phyloP scores from a whole-genome alignment of 2,888 invertebrate species.

The Microplitis deprimator region DNA sequence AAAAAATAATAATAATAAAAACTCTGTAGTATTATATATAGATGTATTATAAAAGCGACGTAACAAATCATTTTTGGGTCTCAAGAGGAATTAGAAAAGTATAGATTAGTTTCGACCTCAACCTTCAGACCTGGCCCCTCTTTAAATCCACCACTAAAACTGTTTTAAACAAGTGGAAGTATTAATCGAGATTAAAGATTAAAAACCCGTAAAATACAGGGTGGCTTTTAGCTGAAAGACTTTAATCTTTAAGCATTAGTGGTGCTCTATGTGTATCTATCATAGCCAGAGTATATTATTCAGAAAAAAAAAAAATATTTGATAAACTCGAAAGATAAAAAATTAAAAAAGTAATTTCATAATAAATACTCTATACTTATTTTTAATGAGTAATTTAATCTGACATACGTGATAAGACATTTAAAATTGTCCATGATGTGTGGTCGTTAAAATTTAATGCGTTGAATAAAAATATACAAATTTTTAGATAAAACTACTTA shows the following conservation, averaged over 20 bases:
- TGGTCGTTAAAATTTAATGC: background rate
- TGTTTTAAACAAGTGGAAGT: background rate
- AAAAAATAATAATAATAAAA: background rate
- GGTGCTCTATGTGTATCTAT: too few relatives aligned
- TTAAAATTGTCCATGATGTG: background rate
- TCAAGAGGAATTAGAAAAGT: background rate
- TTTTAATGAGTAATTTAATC: background rate
- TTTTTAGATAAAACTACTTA: background rate
- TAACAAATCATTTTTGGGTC: background rate
- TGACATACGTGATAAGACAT: background rate
- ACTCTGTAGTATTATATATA: background rate
- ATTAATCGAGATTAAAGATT: conserved; percentile 23
- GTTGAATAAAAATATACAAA: background rate
- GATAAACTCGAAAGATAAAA: background rate
- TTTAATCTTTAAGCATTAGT: background rate
- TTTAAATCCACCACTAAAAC: background rate
- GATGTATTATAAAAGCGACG: background rate
- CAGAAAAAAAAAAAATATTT: too few relatives aligned
- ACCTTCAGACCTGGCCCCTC: background rate
- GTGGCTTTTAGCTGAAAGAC: conserved; percentile 8
- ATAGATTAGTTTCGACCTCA: background rate
- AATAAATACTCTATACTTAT: background rate
- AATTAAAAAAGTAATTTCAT: background rate
- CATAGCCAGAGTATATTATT: too few relatives aligned
- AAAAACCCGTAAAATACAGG: conserved; percentile 19